Evolutionary conservation across 2,113 vertebrate species (phyloP).

Genomic region (Hydropotes inermis): DNA sequence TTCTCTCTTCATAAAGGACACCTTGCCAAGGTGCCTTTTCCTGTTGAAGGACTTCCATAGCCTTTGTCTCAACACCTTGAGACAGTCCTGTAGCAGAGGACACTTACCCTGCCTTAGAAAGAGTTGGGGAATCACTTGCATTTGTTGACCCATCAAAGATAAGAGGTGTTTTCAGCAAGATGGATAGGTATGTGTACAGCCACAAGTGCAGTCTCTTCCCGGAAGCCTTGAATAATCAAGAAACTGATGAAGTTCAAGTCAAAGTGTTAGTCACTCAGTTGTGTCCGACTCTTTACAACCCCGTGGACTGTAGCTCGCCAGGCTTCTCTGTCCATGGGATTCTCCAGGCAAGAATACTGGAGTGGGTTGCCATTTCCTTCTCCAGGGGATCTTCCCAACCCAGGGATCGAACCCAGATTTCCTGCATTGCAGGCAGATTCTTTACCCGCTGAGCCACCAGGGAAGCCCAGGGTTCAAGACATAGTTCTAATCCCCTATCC

Average conservation of each 20-base stretch:
- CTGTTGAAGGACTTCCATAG: background rate
- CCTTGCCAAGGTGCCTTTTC: background rate
- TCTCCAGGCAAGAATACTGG: background rate
- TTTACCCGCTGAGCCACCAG: background rate
- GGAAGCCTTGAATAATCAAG: background rate
- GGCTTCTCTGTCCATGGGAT: background rate
- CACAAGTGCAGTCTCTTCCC: background rate
- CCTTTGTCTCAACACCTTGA: background rate
- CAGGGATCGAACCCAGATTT: background rate
- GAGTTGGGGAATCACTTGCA: background rate
- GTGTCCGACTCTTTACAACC: background rate
- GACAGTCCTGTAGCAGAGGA: background rate
- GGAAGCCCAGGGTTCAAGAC: background rate
- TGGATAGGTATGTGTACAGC: background rate
- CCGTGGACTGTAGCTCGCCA: background rate
- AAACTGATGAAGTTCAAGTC: background rate
- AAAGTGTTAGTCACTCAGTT: background rate
- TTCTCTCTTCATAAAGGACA: background rate
- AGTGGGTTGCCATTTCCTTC: background rate
- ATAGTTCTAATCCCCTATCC: background rate
- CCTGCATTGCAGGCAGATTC: background rate
- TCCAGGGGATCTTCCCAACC: background rate
- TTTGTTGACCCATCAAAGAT: background rate
- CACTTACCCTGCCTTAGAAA: background rate
- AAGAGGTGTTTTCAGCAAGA: background rate